Base-by-base conservation (phyloP, 2,888 invertebrate species). In the Argynnis bischoffii region DNA sequence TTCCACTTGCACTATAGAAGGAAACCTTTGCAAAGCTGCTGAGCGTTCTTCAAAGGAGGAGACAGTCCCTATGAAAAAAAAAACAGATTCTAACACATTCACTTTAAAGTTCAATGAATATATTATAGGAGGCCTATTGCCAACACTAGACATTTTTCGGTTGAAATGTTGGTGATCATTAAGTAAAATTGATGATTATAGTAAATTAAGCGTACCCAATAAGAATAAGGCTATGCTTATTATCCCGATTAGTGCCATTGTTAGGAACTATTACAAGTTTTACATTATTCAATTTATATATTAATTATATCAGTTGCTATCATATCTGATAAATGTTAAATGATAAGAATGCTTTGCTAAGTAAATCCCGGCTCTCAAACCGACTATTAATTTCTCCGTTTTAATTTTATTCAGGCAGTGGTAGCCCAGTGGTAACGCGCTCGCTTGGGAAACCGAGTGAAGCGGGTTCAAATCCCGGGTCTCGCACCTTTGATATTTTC, bases 1-100 rank as follows among this genome's bases (percentile, higher is more conserved):
- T 48, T 64, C 64, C 18, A 55, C 55, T 55, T 55, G 64, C n/a
- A 56, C 64, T 11, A 64, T 15, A 5, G 64, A 64, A 3, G 64
- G 64, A 15, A 48, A 55, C 26, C 16, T 35, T 15, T 26, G 46
- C 18, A 64, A 55, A 15, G 31, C 11, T 31, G n/a, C 48, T 6
- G 47, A 48, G 35, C 35, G 35, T 41, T 11, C 35, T 11, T 41
- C 35, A 41, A 8, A 41, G 35, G 35, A 11, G 16, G 48, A 48
- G 59, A 47, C 46, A n/a, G 48, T 48, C n/a, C 26, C 59, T 59
- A 31, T 13, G 6, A n/a, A 16, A 57, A n/a, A 6, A 6, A 1
- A 31, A 6, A n/a, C 6, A 5, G 16, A 41, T 51, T 63, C 18
- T 13, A 26, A 48, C 0, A 41, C 11, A 41, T 41, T 41, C 2